Evolutionary conservation across 2,113 vertebrate genomes (phyloP), one percentile per base, ranked within the genome.

Genomic region (Forbesichthys agassizii): DNA sequence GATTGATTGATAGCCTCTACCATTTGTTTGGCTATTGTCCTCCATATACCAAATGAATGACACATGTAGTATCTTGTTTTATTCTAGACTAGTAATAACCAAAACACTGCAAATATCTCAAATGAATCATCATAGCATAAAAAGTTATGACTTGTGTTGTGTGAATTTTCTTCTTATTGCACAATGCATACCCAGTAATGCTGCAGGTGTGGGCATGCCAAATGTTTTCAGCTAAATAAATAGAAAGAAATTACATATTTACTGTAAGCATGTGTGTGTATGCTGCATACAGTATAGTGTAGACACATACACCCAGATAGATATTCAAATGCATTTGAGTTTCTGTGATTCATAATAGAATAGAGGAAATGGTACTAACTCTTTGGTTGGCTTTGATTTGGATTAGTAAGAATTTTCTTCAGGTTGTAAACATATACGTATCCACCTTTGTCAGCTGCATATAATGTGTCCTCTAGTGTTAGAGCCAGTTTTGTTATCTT

Each of bases 121-220:
- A 27, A 27, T 27, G 27, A 27, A 27, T 27, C 1, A 27, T 27
- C 27, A 27, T 27, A 27, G 16, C 18, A 3, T 16, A 3, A 57
- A 20, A 20, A 52, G 3, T 11, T 52, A 55, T 33, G 20, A 14
- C 5, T 0, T 62, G 18, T 18, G 58, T 33, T 61, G 62, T 20
- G 36, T 53, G 3, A 49, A 36, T 14, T 42, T 33, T 27, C 27
- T 3, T 78, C 1, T 36, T 14, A 46, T 6, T 58, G 51, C 1
- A 48, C 20, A 69, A 64, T 48, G 70, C 87, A 9, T 89, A 93
- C 93, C 93, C 86, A 14, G 93, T 91, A 13, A 94, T 73, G 51
- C n/a, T 81, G 77, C 82, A 80, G 18, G 84, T 67, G 14, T 94
- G 92, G 5, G 86, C 92, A 52, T 65, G 54, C 91, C 89, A 93